Percentiles rank a stretch among this genome's conserved stretches.
phyloP scores from a whole-genome alignment of 2,797 vertebrate genomes.

The Sciurus carolinensis region DNA sequence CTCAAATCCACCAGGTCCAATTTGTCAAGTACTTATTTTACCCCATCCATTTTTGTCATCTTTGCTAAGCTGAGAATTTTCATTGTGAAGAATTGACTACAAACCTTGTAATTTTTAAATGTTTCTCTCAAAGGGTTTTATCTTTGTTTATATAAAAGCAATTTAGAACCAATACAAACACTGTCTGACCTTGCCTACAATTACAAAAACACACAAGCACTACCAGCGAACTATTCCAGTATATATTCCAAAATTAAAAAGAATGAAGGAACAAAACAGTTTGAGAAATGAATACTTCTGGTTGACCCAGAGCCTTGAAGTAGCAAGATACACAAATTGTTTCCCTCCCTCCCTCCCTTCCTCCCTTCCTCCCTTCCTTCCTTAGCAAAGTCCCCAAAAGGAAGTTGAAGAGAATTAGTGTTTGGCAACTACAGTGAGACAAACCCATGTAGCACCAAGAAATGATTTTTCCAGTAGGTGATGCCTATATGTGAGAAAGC shows the following conservation, averaged over 20 bases:
- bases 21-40: not conserved
- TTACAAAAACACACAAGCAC: conserved; percentile 32
- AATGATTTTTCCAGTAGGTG: not conserved
- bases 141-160: conserved; percentile 36
- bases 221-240: not conserved
- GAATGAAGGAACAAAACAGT: not conserved
- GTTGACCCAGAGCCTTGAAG: not conserved
- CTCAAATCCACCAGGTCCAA: not conserved
- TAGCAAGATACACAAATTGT: not conserved
- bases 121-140: conserved; percentile 60
- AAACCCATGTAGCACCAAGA: not conserved
- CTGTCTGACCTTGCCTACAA: conserved; percentile 20
- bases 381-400: not conserved
- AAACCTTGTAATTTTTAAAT: conserved; percentile 44
- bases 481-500: not conserved
- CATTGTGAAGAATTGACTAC: conserved; percentile 18
- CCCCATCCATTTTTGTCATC: not conserved
- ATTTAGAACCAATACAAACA: conserved; percentile 14
- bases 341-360: not conserved
- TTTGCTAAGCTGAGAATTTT: conserved; percentile 23
- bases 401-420: not conserved
- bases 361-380: not conserved
- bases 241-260: conserved; percentile 47
- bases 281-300: not conserved
- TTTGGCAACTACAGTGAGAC: not conserved